Evolutionary conservation across 2,888 invertebrate species (phyloP).

Genomic region (Callyntrura guangdongensis): DNA sequence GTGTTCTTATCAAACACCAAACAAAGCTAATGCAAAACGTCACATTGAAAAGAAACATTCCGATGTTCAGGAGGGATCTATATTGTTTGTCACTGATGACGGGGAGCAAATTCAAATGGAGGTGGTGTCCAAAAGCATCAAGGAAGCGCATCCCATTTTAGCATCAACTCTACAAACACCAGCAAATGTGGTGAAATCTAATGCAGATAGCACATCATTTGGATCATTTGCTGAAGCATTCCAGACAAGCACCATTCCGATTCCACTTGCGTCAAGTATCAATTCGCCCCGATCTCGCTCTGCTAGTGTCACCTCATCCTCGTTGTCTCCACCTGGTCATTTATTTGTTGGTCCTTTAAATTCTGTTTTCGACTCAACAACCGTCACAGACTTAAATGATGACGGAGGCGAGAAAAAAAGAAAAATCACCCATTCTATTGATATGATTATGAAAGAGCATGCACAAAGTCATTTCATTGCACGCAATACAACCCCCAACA

Average conservation of each 20-base stretch:
- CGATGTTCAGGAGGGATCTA: conserved; percentile 65
- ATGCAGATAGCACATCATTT: conserved; percentile 66
- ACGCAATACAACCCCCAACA: background rate
- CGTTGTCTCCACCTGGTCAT: conserved; percentile 40
- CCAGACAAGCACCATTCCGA: background rate
- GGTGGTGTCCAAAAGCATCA: conserved; percentile 27
- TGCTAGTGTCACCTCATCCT: conserved; percentile 39
- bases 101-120: conserved; percentile 75
- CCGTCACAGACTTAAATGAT: background rate
- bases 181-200: conserved; percentile 42
- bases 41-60: conserved; percentile 85
- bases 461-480: conserved; percentile 23
- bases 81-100: conserved; percentile 66
- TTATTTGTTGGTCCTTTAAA: conserved; percentile 15
- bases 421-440: conserved; percentile 64
- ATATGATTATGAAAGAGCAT: conserved; percentile 51
- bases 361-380: conserved; percentile 5
- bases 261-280: conserved; percentile 35
- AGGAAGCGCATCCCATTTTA: conserved; percentile 2
- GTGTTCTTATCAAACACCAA: conserved; percentile 86
- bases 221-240: conserved; percentile 30
- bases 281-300: conserved; percentile 51
- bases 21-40: conserved; percentile 86
- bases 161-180: background rate
- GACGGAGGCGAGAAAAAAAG: conserved; percentile 35